Conservation (phyloP, 2,888 invertebrate species). For the Mesorhabditis sp. region DNA sequence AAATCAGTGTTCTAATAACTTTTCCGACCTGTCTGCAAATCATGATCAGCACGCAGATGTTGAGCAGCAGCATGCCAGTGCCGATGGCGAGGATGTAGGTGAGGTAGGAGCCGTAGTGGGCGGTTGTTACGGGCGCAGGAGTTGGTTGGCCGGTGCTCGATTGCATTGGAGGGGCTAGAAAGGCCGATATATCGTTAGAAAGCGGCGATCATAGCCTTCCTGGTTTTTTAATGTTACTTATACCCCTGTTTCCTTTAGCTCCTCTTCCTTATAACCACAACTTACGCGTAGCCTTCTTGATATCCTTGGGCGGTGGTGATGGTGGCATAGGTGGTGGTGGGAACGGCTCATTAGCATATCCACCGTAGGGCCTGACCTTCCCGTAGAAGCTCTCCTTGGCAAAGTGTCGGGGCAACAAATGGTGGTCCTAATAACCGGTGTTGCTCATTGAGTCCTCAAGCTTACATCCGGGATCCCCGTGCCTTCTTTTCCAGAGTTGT, state of each 20-base stretch:
- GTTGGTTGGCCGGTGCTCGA: constrained; percentile 14
- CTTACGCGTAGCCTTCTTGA: constrained; percentile 34
- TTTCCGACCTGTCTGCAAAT: constrained; percentile 41
- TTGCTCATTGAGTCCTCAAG: background rate
- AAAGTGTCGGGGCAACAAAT: constrained; percentile 51
- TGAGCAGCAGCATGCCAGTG: constrained; percentile 48
- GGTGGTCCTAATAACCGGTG: constrained; percentile 40
- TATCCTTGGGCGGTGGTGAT: constrained; percentile 38
- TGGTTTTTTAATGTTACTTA: constrained; percentile 3
- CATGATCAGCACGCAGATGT: constrained; percentile 49
- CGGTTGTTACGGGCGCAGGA: constrained; percentile 20
- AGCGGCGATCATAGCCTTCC: background rate
- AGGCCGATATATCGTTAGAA: background rate
- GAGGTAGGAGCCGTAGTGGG: constrained; percentile 25
- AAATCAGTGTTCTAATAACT: background rate
- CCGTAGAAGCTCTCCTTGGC: constrained; percentile 51
- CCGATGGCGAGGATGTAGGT: constrained; percentile 49
- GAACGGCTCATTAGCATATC: constrained; percentile 47
- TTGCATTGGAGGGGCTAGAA: constrained; percentile 24
- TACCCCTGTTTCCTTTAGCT: background rate
- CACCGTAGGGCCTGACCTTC: constrained; percentile 45
- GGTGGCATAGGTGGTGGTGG: constrained; percentile 57
- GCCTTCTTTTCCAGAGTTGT: constrained; percentile 35
- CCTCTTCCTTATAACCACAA: background rate
- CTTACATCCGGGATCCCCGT: constrained; percentile 9